Percentiles rank a stretch among this genome's conserved stretches.
Evolutionary conservation across 2,797 vertebrate species (phyloP).

Genomic region (Malacoraja senta): DNA sequence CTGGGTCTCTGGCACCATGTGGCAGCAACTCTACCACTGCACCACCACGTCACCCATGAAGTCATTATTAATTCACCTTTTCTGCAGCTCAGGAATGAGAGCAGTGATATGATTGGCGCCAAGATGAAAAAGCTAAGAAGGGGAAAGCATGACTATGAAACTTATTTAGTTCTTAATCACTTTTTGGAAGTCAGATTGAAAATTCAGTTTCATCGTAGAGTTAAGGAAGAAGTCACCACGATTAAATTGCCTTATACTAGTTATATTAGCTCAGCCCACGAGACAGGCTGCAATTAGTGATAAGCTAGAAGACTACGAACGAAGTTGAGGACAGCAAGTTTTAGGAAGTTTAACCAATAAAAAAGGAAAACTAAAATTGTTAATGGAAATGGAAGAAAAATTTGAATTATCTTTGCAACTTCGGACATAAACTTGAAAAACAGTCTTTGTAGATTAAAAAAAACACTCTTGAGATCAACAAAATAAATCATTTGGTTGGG

Average conservation of each 20-base stretch:
- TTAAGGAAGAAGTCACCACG: neutral
- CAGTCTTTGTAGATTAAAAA: neutral
- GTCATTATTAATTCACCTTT: too few species aligned
- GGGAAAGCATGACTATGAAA: too few species aligned
- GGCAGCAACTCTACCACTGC: too few species aligned
- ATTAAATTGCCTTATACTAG: neutral
- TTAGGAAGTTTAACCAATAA: neutral
- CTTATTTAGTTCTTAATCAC: neutral
- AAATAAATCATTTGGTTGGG: too few species aligned
- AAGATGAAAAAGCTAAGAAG: neutral
- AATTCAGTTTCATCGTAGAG: neutral
- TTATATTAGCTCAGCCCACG: neutral
- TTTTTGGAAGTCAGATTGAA: neutral
- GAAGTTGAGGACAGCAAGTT: neutral
- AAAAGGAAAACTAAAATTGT: neutral
- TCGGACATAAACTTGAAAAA: neutral
- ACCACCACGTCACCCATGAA: too few species aligned
- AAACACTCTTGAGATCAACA: too few species aligned
- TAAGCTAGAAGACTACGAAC: neutral
- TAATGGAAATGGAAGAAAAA: neutral
- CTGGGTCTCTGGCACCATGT: too few species aligned
- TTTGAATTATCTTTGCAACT: neutral
- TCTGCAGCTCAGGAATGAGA: neutral
- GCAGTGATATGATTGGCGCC: neutral
- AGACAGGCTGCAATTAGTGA: neutral